These are phyloP conservation scores for Callorhinus ursinus DNA, from an alignment of 2,113 vertebrate genomes.

Conservation along the genomic window DNA sequence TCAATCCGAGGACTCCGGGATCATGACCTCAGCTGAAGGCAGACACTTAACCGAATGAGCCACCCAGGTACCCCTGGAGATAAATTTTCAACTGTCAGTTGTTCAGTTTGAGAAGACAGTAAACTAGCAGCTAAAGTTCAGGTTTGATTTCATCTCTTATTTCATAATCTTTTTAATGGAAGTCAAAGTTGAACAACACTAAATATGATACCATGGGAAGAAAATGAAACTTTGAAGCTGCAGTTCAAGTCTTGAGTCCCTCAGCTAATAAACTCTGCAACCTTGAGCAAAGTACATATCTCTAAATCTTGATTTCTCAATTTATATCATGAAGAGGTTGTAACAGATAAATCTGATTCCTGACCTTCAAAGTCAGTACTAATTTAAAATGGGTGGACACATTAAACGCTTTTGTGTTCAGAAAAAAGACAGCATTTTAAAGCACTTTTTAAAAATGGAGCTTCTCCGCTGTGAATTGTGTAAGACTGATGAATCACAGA, in stretches of 20 bases:
- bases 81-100: background rate
- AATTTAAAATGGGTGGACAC: background rate
- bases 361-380: background rate
- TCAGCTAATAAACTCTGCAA: background rate
- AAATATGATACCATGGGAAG: background rate
- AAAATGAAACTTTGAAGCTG: background rate
- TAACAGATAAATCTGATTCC: background rate
- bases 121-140: background rate
- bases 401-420: background rate
- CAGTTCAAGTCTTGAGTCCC: background rate
- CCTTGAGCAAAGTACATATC: background rate
- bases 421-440: background rate
- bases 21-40: background rate
- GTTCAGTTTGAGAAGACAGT: background rate
- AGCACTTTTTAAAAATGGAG: background rate
- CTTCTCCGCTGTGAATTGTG: background rate
- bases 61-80: background rate
- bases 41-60: background rate
- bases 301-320: background rate
- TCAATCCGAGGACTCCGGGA: background rate
- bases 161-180: background rate
- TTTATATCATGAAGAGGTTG: background rate
- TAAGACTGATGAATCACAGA: too few relatives aligned
- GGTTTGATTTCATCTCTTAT: background rate
- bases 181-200: conserved; percentile 23